A percentile compares a stretch with the other conserved stretches of the same genome.
Evolutionary conservation across 1,140 invertebrate genomes (phyloP).

Genomic region (Paramacrobiotus metropolitanus): DNA sequence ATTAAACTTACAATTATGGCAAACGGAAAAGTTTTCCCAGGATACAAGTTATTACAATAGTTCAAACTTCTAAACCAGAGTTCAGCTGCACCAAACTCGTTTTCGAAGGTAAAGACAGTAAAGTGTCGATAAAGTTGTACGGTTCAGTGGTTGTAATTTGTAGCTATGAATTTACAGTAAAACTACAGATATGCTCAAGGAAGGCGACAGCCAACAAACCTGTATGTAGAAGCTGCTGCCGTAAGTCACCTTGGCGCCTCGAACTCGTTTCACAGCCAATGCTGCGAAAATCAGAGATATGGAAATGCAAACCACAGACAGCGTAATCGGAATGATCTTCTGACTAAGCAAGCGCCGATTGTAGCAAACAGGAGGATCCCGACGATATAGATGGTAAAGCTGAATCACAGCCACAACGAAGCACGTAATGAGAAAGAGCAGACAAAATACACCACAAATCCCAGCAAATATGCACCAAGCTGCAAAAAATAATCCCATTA

Average conservation of each 20-base stretch:
- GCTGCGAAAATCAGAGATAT: background rate
- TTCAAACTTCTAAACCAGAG: too few species aligned
- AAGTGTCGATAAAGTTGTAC: too few species aligned
- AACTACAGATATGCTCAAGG: too few species aligned
- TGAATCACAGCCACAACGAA: background rate
- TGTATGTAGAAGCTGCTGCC: conserved; percentile 2
- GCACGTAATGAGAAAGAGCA: background rate
- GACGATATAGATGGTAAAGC: background rate
- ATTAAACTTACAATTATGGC: too few species aligned
- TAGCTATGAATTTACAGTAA: too few species aligned
- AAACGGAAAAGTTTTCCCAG: too few species aligned
- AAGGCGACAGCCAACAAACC: too few species aligned
- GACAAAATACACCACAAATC: background rate
- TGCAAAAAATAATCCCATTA: background rate
- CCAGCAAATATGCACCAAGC: background rate
- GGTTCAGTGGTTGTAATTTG: too few species aligned
- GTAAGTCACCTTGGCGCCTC: background rate
- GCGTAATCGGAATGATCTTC: background rate
- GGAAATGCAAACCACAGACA: background rate
- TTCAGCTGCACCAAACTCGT: too few species aligned
- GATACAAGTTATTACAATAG: too few species aligned
- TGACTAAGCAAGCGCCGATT: background rate
- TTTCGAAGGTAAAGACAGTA: too few species aligned
- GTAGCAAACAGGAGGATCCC: background rate
- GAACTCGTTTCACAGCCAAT: background rate